A percentile compares a stretch with the other conserved stretches of the same genome.
Conservation (phyloP, 2,888 invertebrate species). For the Hecatera dysodea region DNA sequence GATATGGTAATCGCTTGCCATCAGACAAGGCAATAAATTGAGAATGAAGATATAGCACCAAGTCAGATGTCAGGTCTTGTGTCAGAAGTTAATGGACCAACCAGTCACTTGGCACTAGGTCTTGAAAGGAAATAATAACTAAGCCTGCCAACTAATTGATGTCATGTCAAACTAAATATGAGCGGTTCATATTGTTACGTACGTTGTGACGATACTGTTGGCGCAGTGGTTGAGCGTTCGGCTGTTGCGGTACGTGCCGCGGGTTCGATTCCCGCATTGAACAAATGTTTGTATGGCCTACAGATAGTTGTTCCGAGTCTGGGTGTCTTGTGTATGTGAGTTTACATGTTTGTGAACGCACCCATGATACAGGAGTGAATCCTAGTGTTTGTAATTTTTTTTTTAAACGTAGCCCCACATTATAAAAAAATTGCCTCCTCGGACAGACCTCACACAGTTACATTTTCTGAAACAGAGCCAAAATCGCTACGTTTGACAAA, state of each 20-base stretch:
- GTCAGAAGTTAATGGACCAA: conserved; percentile 2
- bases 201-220: no score
- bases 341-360: no score
- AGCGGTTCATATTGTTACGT: background rate
- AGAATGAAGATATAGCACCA: conserved; percentile 18
- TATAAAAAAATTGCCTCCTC: background rate
- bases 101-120: background rate
- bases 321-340: no score
- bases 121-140: conserved; percentile 9
- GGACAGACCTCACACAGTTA: background rate
- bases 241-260: no score
- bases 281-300: no score
- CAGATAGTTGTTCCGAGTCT: no score
- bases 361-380: no score
- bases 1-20: conserved; percentile 36
- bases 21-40: conserved; percentile 30
- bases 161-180: background rate
- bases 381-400: no score
- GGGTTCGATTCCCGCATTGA: no score
- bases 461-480: background rate
- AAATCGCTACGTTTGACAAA: background rate
- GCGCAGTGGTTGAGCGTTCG: no score
- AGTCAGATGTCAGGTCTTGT: background rate
- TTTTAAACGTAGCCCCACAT: no score
- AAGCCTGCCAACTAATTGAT: background rate